phyloP scores from a whole-genome alignment of 2,797 vertebrate genomes.

The Chiloscyllium punctatum region DNA sequence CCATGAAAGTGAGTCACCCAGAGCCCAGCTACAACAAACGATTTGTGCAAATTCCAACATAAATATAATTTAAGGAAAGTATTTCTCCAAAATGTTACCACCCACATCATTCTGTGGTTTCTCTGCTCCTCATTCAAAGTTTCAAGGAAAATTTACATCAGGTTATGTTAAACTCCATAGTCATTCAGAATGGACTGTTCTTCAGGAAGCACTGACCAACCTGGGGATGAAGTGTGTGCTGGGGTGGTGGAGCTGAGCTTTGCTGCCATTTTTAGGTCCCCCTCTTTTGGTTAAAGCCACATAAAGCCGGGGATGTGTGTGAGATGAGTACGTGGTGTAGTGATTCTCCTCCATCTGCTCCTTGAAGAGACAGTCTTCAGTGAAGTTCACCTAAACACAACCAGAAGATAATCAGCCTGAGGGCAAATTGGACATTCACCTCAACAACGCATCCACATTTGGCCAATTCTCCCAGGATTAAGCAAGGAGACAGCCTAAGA shows the following conservation, averaged over 20 bases:
- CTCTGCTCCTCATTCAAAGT: background rate
- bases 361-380: conserved; percentile 56
- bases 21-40: background rate
- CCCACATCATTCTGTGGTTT: background rate
- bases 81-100: background rate
- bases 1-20: too few relatives aligned
- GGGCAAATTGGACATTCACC: background rate
- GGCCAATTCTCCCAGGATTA: background rate
- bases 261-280: conserved; percentile 48
- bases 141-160: background rate
- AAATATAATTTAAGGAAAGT: background rate
- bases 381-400: conserved; percentile 51
- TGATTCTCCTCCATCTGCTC: conserved; percentile 60
- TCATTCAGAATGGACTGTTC: background rate
- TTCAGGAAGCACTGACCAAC: background rate
- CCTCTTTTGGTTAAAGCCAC: conserved; percentile 58
- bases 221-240: conserved; percentile 61
- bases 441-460: background rate
- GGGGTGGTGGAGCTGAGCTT: conserved; percentile 47
- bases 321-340: conserved; percentile 61
- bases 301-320: conserved; percentile 48
- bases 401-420: background rate
- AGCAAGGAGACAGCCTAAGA: background rate
- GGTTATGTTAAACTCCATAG: too few relatives aligned
- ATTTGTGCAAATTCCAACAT: background rate